Percentiles rank a stretch among this genome's conserved stretches.
phyloP scores from a whole-genome alignment of 1,140 invertebrate species.

The Drosophila sechellia region DNA sequence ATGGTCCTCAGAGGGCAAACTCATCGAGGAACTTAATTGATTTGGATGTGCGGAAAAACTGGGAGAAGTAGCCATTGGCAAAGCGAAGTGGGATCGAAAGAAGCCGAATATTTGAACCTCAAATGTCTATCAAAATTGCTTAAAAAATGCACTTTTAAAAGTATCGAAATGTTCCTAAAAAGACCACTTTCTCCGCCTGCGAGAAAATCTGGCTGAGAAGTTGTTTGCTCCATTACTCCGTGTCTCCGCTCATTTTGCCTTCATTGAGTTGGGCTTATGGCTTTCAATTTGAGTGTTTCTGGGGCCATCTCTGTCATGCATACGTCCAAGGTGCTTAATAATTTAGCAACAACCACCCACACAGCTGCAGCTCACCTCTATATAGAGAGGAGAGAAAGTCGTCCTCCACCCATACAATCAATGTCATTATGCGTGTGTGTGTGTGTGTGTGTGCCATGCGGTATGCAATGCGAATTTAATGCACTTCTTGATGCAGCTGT shows the following conservation, averaged over 20 bases:
- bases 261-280: conserved; percentile 40
- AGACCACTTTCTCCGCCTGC: neutral
- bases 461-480: conserved; percentile 63
- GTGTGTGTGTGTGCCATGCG: conserved; percentile 5
- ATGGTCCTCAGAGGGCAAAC: conserved; percentile 19
- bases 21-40: conserved; percentile 54
- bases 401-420: conserved; percentile 28
- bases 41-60: conserved; percentile 32
- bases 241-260: conserved; percentile 19
- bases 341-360: conserved; percentile 40
- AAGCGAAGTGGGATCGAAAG: neutral
- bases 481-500: conserved; percentile 63
- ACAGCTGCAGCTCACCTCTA: conserved; percentile 10
- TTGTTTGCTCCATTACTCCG: conserved; percentile 5
- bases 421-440: conserved; percentile 35
- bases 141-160: no score
- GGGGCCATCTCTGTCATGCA: conserved; percentile 40
- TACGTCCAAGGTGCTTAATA: conserved; percentile 67
- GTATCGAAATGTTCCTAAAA: no score
- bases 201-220: neutral
- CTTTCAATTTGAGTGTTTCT: conserved; percentile 57
- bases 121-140: no score
- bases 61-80: neutral
- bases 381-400: conserved; percentile 5
- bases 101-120: neutral